Conservation (phyloP, 2,113 vertebrate genomes). For the Cavia porcellus region DNA sequence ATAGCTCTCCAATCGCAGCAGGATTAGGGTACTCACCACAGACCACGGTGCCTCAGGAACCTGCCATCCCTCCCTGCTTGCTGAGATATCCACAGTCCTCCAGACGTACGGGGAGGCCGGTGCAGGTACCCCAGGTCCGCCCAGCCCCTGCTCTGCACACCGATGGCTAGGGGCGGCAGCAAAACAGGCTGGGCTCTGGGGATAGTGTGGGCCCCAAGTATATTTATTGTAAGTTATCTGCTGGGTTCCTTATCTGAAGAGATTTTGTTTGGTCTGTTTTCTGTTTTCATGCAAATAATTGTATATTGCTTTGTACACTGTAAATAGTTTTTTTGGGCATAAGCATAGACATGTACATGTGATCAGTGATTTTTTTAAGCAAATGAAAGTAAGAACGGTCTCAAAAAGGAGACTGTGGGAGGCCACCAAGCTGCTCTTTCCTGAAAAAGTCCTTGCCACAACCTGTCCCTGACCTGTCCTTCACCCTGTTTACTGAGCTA, state of each 20-base stretch:
- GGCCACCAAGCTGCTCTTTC: neutral
- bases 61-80: too few species aligned
- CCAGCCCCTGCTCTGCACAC: too few species aligned
- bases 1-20: too few species aligned
- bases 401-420: neutral
- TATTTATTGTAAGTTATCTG: neutral
- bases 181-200: too few species aligned
- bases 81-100: too few species aligned
- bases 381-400: neutral
- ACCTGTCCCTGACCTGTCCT: neutral
- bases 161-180: too few species aligned
- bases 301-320: neutral
- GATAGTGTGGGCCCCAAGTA: too few species aligned
- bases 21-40: too few species aligned
- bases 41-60: too few species aligned
- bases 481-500: neutral
- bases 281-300: neutral
- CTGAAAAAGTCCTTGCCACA: neutral
- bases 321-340: neutral
- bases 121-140: too few species aligned
- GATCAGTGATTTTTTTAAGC: neutral
- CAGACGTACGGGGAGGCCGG: too few species aligned
- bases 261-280: neutral
- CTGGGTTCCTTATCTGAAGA: neutral
- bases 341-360: neutral